phyloP scores from a whole-genome alignment of 2,113 vertebrate genomes.

The Zootoca vivipara region DNA sequence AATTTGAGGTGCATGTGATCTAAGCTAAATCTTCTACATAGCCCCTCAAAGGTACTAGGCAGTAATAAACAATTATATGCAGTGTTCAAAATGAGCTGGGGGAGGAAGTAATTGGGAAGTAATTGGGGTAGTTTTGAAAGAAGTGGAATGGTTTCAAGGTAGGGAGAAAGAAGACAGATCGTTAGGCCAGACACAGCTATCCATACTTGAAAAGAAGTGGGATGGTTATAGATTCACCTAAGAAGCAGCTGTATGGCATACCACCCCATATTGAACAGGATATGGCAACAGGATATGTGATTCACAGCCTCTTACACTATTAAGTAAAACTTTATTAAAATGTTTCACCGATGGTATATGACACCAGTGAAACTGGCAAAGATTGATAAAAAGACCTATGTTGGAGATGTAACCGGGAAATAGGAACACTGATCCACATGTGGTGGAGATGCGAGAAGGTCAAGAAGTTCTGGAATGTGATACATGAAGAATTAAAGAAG shows the following conservation, averaged over 20 bases:
- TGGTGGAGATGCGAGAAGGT: no score
- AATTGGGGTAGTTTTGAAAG: background rate
- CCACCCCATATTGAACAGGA: background rate
- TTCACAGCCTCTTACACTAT: no score
- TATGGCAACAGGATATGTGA: no score
- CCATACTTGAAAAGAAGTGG: background rate
- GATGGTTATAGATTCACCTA: no score
- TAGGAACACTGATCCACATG: no score
- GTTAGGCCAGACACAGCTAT: background rate
- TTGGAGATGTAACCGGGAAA: no score
- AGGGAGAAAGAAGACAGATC: background rate
- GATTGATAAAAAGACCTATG: no score
- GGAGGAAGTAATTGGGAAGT: background rate
- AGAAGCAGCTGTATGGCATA: background rate
- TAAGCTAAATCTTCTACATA: background rate
- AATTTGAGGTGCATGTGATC: background rate
- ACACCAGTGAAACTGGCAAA: no score
- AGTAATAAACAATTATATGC: background rate
- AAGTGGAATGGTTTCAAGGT: background rate
- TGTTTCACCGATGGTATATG: no score
- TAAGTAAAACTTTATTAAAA: no score
- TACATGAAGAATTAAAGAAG: no score
- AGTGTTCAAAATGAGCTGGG: background rate
- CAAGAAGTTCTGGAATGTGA: no score
- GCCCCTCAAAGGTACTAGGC: conserved; percentile 12